These are phyloP conservation scores for Dendrophyllia cribrosa DNA, from an alignment of 64 coral and sea anemone genomes.

Conservation along the genomic window DNA sequence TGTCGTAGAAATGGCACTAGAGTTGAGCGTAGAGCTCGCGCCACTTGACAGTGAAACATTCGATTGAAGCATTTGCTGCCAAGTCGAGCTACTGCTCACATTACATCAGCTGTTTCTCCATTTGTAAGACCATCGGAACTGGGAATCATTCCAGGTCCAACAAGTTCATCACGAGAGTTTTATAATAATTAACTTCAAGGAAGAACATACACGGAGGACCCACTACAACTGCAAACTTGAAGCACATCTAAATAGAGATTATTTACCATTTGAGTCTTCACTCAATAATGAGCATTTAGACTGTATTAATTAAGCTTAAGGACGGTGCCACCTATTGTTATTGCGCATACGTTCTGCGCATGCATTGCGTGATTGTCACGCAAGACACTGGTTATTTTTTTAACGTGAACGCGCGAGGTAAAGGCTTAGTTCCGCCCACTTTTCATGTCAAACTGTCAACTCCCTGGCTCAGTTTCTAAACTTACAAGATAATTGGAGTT, in stretches of 20 bases:
- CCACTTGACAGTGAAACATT: slow-evolving; percentile 92
- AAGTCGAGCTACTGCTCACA: slow-evolving; percentile 74
- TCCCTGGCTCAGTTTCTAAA: no score
- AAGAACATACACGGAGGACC: slow-evolving; percentile 23
- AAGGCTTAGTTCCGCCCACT: no score
- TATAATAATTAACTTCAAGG: slow-evolving; percentile 75
- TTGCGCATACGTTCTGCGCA: no score
- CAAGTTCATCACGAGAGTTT: slow-evolving; percentile 89
- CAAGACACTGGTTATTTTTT: no score
- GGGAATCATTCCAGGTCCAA: slow-evolving; percentile 73
- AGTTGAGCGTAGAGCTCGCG: slow-evolving; percentile 77
- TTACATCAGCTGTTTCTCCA: slow-evolving; percentile 94
- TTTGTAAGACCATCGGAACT: slow-evolving; percentile 80
- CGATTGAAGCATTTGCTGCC: slow-evolving; percentile 97
- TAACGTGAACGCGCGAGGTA: no score
- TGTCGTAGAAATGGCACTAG: slow-evolving; percentile 78
- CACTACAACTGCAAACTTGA: slow-evolving; percentile 40
- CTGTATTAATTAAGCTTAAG: no score
- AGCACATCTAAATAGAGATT: neutral
- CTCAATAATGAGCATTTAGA: no score
- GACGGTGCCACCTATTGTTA: no score
- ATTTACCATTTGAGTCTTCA: no score
- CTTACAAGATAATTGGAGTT: no score
- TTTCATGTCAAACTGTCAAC: no score
- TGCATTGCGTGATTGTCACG: no score